phyloP scores from a whole-genome alignment of 1,140 invertebrate genomes.

The Hesperophylax magnus region DNA sequence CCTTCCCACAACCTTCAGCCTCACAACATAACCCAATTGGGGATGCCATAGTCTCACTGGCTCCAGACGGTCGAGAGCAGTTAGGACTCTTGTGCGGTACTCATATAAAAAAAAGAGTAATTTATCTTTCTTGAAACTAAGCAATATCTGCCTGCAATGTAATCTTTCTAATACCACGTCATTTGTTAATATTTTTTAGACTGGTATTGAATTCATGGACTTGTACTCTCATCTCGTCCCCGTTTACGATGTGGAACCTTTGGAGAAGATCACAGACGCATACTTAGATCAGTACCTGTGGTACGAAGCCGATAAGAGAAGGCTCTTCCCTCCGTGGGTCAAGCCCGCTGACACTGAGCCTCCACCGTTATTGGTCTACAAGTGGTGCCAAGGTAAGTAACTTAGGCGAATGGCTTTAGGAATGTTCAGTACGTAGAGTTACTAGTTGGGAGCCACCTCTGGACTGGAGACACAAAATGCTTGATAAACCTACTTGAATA shows the following conservation, averaged over 20 bases:
- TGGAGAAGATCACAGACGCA: constrained; percentile 99
- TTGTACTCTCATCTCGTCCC: constrained; percentile 98
- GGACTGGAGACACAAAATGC: too few relatives aligned
- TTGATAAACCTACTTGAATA: too few relatives aligned
- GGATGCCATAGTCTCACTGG: too few relatives aligned
- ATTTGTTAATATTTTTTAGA: constrained; percentile 67
- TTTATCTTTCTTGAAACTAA: too few relatives aligned
- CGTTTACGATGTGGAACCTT: constrained; percentile 98
- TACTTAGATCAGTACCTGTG: constrained; percentile 99
- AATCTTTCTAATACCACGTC: neutral
- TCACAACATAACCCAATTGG: too few relatives aligned
- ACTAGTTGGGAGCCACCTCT: too few relatives aligned
- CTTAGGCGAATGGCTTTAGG: neutral
- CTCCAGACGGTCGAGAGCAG: too few relatives aligned
- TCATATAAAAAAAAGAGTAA: too few relatives aligned
- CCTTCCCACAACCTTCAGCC: too few relatives aligned
- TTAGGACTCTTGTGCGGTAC: too few relatives aligned
- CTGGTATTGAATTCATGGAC: constrained; percentile 99
- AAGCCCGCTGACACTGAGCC: constrained; percentile 99
- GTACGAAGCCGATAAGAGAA: constrained; percentile 99
- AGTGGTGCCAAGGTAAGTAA: constrained; percentile 96
- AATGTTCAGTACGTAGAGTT: too few relatives aligned
- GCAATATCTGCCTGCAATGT: too few relatives aligned
- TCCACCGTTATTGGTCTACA: constrained; percentile 97
- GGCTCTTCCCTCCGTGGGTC: constrained; percentile 98